Evolutionary conservation across 2,797 vertebrate species (phyloP).

Genomic region (Eidolon dupreanum): DNA sequence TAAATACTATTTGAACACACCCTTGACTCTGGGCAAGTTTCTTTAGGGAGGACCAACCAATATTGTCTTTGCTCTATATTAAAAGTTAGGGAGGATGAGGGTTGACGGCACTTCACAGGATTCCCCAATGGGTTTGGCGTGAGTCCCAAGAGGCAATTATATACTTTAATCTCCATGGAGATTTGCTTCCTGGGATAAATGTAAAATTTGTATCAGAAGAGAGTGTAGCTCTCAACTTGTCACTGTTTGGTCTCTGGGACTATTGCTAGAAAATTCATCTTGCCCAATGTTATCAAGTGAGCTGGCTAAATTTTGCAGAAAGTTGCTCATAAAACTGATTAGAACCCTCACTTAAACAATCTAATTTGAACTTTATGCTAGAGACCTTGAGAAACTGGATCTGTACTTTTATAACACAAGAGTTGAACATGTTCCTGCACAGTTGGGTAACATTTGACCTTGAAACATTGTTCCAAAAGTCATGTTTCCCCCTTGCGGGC

Average conservation of each 20-base stretch:
- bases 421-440: constrained; percentile 46
- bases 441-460: constrained; percentile 69
- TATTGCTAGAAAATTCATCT: constrained; percentile 64
- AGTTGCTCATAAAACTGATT: constrained; percentile 65
- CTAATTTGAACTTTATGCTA: constrained; percentile 67
- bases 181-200: constrained; percentile 19
- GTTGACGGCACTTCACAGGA: background rate
- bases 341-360: constrained; percentile 49
- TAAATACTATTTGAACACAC: background rate
- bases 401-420: constrained; percentile 64
- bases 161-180: background rate
- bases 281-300: constrained; percentile 46
- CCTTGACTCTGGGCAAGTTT: constrained; percentile 37
- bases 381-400: constrained; percentile 70
- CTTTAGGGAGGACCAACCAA: background rate
- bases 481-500: constrained; percentile 41
- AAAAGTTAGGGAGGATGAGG: background rate
- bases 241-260: background rate
- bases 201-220: constrained; percentile 8
- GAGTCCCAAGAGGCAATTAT: background rate
- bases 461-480: constrained; percentile 77
- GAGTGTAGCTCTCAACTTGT: background rate
- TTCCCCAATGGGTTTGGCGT: background rate
- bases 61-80: background rate
- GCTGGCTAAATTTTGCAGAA: constrained; percentile 55